A percentile compares a stretch with the other conserved stretches of the same genome.
Conservation (phyloP, 2,888 invertebrate species). For the Smittia sp. region DNA sequence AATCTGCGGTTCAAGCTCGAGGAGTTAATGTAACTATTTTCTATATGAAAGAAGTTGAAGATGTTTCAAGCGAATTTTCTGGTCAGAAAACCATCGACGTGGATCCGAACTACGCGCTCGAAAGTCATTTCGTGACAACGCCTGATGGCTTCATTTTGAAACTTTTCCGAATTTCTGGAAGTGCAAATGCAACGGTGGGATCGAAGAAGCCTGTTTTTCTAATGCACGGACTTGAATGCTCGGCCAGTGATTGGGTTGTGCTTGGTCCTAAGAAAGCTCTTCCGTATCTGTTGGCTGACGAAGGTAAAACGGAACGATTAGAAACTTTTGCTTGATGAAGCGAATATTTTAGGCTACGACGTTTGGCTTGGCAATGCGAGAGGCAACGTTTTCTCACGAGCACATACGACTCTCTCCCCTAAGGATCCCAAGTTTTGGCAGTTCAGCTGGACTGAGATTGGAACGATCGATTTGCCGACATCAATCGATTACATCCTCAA, state of each 20-base stretch:
- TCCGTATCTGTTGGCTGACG: slow-evolving; percentile 9
- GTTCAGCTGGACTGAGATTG: slow-evolving; percentile 21
- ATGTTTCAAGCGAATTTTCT: no score
- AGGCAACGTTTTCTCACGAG: slow-evolving; percentile 7
- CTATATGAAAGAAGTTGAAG: no score
- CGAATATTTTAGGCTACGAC: not conserved
- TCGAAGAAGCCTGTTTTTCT: slow-evolving; percentile 1
- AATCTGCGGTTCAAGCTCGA: no score
- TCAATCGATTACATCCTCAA: not conserved
- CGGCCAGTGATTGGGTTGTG: slow-evolving; percentile 10
- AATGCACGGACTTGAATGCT: not conserved
- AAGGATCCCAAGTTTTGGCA: not conserved
- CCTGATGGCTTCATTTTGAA: slow-evolving; percentile 68
- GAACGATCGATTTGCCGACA: slow-evolving; percentile 15
- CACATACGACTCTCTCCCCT: not conserved
- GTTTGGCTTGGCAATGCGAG: slow-evolving; percentile 31
- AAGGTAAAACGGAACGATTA: not conserved
- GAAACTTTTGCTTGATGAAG: no score
- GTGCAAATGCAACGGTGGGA: slow-evolving; percentile 45
- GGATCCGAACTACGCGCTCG: no score
- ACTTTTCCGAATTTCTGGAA: slow-evolving; percentile 63
- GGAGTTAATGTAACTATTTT: no score
- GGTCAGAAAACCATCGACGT: no score
- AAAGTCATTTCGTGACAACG: slow-evolving; percentile 56
- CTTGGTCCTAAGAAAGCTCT: not conserved